phyloP scores from a whole-genome alignment of 2,888 invertebrate genomes.

The Cloeon dipterum region DNA sequence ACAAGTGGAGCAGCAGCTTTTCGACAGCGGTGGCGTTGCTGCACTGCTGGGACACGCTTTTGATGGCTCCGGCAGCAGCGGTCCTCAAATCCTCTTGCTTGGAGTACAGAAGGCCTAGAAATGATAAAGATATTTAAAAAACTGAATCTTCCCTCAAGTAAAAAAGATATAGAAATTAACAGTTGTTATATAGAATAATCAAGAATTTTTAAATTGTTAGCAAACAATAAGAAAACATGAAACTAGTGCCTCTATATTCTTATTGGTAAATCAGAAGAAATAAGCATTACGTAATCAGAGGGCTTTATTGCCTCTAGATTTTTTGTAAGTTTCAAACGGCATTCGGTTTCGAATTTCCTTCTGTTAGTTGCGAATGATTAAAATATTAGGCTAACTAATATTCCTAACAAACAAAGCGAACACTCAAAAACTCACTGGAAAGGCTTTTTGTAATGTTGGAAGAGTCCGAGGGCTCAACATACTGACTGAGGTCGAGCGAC shows the following conservation, averaged over 20 bases:
- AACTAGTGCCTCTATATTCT: too few species aligned
- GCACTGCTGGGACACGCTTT: slow-evolving; percentile 46
- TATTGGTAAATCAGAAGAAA: too few species aligned
- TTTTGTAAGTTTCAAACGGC: too few species aligned
- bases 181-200: not conserved
- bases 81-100: slow-evolving; percentile 56
- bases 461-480: slow-evolving; percentile 24
- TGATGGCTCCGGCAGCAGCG: slow-evolving; percentile 50
- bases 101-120: slow-evolving; percentile 54
- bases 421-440: too few species aligned
- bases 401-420: too few species aligned
- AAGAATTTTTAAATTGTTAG: not conserved
- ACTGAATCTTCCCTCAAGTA: not conserved
- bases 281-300: too few species aligned
- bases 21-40: slow-evolving; percentile 38
- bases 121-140: slow-evolving; percentile 6
- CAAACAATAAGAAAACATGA: too few species aligned
- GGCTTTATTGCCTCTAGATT: too few species aligned
- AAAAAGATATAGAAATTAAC: not conserved
- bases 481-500: slow-evolving; percentile 50
- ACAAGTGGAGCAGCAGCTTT: slow-evolving; percentile 40
- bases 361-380: too few species aligned
- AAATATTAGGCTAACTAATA: too few species aligned
- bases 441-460: slow-evolving; percentile 59
- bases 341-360: too few species aligned